These are phyloP conservation scores for Sorex fumeus DNA, from an alignment of 2,113 vertebrate genomes.

Conservation along the genomic window DNA sequence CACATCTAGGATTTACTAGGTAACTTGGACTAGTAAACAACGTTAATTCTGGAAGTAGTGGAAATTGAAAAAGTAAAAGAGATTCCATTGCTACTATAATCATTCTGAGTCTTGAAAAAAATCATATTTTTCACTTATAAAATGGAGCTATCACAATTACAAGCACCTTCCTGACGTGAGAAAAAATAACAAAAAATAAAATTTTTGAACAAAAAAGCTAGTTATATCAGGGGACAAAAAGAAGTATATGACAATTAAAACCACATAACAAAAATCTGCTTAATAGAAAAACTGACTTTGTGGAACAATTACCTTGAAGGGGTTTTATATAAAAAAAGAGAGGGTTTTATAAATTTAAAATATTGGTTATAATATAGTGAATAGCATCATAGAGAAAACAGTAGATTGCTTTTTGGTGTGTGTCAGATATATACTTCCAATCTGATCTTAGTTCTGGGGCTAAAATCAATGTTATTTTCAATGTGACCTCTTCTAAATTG, in stretches of 20 bases:
- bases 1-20: background rate
- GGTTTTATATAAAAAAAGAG: background rate
- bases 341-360: slow-evolving; percentile 26
- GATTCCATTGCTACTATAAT: background rate
- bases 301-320: background rate
- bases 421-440: background rate
- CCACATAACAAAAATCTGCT: background rate
- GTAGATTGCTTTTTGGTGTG: background rate
- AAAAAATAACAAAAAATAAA: background rate
- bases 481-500: slow-evolving; percentile 61
- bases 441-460: background rate
- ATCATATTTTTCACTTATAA: slow-evolving; percentile 25
- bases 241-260: background rate
- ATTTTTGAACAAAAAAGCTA: background rate
- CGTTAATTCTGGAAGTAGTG: background rate
- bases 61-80: background rate
- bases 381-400: background rate
- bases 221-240: background rate
- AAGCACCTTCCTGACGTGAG: background rate
- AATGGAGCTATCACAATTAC: background rate
- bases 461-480: slow-evolving; percentile 71
- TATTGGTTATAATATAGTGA: background rate
- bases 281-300: background rate
- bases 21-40: background rate
- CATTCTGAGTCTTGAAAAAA: background rate